These are phyloP conservation scores for Mus pahari DNA, from an alignment of 2,113 vertebrate genomes.

Conservation along the genomic window DNA sequence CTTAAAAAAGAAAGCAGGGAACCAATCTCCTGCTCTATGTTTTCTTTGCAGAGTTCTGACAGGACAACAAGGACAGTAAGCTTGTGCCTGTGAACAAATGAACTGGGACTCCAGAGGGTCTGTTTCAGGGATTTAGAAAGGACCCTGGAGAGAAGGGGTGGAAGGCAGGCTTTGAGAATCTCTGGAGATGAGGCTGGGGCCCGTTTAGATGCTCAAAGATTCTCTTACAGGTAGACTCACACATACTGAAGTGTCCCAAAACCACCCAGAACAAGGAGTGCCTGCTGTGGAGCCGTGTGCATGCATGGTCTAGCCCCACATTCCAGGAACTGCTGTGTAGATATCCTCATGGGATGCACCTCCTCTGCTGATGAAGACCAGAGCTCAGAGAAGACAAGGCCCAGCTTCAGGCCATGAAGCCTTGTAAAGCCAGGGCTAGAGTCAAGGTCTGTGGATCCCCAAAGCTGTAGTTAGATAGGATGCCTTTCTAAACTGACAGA, in stretches of 20 bases:
- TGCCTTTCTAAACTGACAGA: not conserved
- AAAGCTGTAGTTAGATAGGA: not conserved
- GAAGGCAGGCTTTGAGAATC: not conserved
- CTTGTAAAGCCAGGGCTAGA: not conserved
- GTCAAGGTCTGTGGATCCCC: not conserved
- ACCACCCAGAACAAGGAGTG: not conserved
- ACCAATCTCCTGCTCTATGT: not conserved
- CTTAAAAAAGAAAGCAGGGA: not conserved
- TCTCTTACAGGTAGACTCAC: not conserved
- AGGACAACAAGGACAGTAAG: fast-evolving
- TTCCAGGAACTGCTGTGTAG: not conserved
- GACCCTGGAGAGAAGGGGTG: not conserved
- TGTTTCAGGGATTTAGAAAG: not conserved
- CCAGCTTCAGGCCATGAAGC: not conserved
- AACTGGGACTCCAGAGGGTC: not conserved
- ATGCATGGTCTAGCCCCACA: not conserved
- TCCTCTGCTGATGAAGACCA: not conserved
- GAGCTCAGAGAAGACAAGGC: not conserved
- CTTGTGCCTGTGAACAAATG: not conserved
- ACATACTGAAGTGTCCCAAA: not conserved
- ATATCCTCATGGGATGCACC: too few species aligned
- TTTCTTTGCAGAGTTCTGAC: not conserved
- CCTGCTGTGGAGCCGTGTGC: not conserved
- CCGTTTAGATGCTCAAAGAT: not conserved
- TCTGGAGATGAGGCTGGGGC: not conserved